These are phyloP conservation scores for Steatornis caripensis DNA, from an alignment of 2,113 vertebrate species.

Conservation along the genomic window DNA sequence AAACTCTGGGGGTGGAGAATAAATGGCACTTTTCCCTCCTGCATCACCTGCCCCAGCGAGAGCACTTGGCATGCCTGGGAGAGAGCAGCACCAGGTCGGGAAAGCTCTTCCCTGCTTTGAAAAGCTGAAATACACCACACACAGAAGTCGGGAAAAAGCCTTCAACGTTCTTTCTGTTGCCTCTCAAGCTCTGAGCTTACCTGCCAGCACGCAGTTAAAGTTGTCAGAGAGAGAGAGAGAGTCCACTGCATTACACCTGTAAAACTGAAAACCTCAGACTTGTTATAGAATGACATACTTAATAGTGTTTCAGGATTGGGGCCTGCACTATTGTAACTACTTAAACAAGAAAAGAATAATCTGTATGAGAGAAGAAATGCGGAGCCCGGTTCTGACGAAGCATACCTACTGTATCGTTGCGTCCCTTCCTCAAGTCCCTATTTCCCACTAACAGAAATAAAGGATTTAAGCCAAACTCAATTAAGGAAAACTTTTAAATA, in stretches of 20 bases:
- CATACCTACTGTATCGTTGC: background rate
- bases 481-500: background rate
- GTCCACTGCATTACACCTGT: background rate
- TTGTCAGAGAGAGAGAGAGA: too few species aligned
- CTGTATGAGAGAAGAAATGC: background rate
- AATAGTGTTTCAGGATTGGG: background rate
- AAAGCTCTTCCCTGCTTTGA: background rate
- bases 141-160: background rate
- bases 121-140: background rate
- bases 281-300: background rate
- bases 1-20: too few species aligned
- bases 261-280: background rate
- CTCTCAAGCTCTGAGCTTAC: background rate
- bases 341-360: background rate
- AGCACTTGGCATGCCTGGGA: background rate
- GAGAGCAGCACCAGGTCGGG: background rate
- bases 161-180: background rate
- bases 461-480: background rate
- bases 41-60: fast-evolving
- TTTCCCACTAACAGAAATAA: background rate
- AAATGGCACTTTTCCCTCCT: background rate
- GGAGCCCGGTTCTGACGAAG: background rate
- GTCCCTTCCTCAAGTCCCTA: background rate
- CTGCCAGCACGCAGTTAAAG: background rate
- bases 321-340: background rate